These are phyloP conservation scores for Numenius arquata DNA, from an alignment of 2,113 vertebrate species.

Conservation along the genomic window DNA sequence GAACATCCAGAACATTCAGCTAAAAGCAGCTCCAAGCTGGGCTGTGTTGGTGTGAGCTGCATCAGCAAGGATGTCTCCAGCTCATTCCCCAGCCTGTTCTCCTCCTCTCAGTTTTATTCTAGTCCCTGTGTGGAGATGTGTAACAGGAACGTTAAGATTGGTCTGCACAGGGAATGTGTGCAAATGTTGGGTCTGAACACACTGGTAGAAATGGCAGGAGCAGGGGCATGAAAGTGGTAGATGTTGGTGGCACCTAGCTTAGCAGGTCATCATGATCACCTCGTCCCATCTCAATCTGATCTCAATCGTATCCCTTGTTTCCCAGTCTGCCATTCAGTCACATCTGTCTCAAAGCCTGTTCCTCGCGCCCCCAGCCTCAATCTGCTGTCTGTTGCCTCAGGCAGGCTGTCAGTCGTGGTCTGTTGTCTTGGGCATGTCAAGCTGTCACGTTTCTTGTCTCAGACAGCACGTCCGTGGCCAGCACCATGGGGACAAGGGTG, in stretches of 20 bases:
- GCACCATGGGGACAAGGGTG: not conserved
- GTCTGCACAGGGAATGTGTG: not conserved
- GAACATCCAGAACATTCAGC: slow-evolving; percentile 11
- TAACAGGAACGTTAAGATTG: not conserved
- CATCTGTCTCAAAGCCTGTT: not conserved
- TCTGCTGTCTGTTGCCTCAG: not conserved
- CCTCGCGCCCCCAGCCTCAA: not conserved
- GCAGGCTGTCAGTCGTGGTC: not conserved
- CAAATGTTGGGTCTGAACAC: not conserved
- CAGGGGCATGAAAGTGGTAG: not conserved
- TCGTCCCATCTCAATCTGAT: not conserved
- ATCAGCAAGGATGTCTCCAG: not conserved
- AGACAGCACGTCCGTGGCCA: rapidly evolving
- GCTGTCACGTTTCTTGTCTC: not conserved
- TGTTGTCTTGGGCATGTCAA: not conserved
- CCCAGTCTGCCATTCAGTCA: not conserved
- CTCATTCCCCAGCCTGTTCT: slow-evolving; percentile 13
- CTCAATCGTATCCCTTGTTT: not conserved
- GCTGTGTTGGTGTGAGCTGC: slow-evolving; percentile 27
- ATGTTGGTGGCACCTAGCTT: not conserved
- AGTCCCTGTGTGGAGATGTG: not conserved
- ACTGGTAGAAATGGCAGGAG: not conserved
- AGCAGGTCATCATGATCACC: not conserved
- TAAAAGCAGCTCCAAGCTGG: slow-evolving; percentile 7
- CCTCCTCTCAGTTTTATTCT: slow-evolving; percentile 47